Conservation (phyloP, 1,140 invertebrate genomes). For the Copidosoma floridanum region DNA sequence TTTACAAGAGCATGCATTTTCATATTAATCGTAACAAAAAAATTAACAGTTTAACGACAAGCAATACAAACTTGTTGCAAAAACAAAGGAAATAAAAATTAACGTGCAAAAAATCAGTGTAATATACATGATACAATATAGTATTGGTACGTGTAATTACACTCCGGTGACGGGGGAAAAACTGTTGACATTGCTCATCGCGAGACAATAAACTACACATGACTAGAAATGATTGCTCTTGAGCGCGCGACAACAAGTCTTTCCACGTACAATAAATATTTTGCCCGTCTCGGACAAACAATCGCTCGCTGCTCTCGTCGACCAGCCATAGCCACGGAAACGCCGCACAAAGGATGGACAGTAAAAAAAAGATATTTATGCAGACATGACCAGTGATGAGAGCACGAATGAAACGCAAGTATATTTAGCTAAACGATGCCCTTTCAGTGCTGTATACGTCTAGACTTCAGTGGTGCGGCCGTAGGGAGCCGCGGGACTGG, state of each 20-base stretch:
- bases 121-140: not conserved
- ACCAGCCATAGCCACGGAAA: too few species aligned
- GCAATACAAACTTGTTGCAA: constrained; percentile 6
- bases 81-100: constrained; percentile 8
- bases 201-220: constrained; percentile 13
- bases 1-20: not conserved
- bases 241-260: constrained; percentile 1
- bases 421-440: constrained; percentile 2
- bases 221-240: constrained; percentile 30
- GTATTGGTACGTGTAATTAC: not conserved
- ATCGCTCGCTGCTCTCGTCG: too few species aligned
- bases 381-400: not conserved
- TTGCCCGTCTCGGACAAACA: not conserved
- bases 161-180: too few species aligned
- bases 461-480: constrained; percentile 56
- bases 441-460: constrained; percentile 19
- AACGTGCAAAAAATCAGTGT: constrained; percentile 1
- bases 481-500: constrained; percentile 32
- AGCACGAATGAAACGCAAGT: not conserved
- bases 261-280: not conserved
- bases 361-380: not conserved
- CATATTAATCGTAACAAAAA: constrained; percentile 1
- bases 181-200: not conserved
- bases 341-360: constrained; percentile 9
- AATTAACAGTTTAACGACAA: constrained; percentile 3